A percentile compares a stretch with the other conserved stretches of the same genome.
Evolutionary conservation across 2,888 invertebrate species (phyloP).

Genomic region (Beris morrisii): DNA sequence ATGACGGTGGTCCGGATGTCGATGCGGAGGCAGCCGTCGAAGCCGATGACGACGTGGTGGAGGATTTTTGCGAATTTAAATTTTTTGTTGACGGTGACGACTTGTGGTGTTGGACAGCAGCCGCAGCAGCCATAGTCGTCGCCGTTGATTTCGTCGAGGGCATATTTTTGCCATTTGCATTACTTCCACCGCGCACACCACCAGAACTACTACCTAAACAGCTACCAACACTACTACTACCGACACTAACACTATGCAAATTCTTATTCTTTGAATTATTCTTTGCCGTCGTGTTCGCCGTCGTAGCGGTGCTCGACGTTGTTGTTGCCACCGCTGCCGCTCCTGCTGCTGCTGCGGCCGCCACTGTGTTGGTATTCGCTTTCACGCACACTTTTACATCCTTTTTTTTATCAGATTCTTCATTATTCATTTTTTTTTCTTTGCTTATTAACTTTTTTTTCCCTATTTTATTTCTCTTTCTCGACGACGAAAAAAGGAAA

Average conservation of each 20-base stretch:
- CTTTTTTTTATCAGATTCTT: slow-evolving; percentile 51
- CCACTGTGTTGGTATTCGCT: slow-evolving; percentile 40
- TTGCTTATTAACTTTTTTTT: slow-evolving; percentile 21
- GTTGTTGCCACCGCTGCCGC: slow-evolving; percentile 33
- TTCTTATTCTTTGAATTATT: slow-evolving; percentile 38
- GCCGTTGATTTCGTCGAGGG: slow-evolving; percentile 36
- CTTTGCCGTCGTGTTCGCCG: slow-evolving; percentile 41
- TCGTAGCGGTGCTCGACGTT: slow-evolving; percentile 33
- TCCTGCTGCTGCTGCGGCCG: slow-evolving; percentile 35
- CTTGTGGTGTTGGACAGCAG: slow-evolving; percentile 22
- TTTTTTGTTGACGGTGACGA: slow-evolving; percentile 12
- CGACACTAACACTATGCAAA: slow-evolving; percentile 39
- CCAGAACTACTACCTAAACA: slow-evolving; percentile 35
- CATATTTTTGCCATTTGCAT: slow-evolving; percentile 46
- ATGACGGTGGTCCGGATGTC: slow-evolving; percentile 2
- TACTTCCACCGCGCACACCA: slow-evolving; percentile 41
- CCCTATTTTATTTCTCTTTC: slow-evolving; percentile 20
- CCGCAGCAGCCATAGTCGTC: slow-evolving; percentile 29
- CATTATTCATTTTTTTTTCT: slow-evolving; percentile 49
- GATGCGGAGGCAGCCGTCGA: background rate
- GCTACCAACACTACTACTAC: slow-evolving; percentile 38
- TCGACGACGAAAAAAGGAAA: background rate
- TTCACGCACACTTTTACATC: slow-evolving; percentile 49
- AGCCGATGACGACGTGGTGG: background rate
- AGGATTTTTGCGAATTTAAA: slow-evolving; percentile 21